Conservation (phyloP, 1,140 invertebrate genomes). For the Melipona quadrifasciata region DNA sequence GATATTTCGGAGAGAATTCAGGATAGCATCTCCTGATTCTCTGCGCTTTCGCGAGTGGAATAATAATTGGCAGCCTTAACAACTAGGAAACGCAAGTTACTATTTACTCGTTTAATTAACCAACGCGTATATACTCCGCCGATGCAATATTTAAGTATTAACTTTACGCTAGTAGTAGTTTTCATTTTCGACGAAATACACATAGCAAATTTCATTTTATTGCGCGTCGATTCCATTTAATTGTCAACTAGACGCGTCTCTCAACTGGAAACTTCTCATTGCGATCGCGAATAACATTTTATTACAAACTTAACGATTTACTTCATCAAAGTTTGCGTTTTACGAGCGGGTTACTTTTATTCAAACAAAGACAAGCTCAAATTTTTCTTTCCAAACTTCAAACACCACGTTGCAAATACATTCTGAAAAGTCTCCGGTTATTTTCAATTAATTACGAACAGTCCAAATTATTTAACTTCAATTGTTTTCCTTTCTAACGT, state of each 20-base stretch:
- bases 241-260: not conserved
- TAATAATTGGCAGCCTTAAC: not conserved
- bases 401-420: no score
- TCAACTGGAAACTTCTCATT: not conserved
- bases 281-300: no score
- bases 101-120: not conserved
- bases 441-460: no score
- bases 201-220: not conserved
- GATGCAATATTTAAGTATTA: not conserved
- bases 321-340: no score
- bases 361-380: no score
- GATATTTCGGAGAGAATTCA: not conserved
- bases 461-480: no score
- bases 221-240: not conserved
- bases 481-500: no score
- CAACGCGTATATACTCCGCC: not conserved
- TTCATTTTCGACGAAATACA: not conserved
- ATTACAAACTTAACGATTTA: no score
- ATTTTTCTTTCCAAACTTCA: no score
- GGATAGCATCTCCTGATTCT: not conserved
- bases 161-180: not conserved
- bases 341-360: no score
- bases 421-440: no score
- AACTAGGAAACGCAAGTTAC: not conserved
- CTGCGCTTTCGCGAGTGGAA: not conserved